Percentiles rank a stretch among this genome's conserved stretches.
These are phyloP conservation scores for Catotricha subobsoleta DNA, from an alignment of 2,888 invertebrate genomes.

Conservation along the genomic window DNA sequence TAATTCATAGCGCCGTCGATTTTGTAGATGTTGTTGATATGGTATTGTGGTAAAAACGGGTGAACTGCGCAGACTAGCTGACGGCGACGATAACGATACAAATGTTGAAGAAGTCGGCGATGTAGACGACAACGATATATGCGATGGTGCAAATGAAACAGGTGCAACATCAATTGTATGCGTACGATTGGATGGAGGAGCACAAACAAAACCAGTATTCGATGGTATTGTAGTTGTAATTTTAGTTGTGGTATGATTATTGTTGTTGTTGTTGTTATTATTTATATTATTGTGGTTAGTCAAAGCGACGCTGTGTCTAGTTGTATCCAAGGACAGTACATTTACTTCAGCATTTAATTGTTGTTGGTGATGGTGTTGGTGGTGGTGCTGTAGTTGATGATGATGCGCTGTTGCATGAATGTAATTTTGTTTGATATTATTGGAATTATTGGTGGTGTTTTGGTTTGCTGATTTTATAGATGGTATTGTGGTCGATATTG, in stretches of 20 bases:
- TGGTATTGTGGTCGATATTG: conserved; percentile 1
- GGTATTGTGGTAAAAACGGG: conserved; percentile 12
- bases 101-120: conserved; percentile 8
- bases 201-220: conserved; percentile 3
- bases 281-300: conserved; percentile 13
- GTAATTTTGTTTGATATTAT: not conserved
- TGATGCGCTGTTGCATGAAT: conserved; percentile 3
- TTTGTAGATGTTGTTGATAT: conserved; percentile 13
- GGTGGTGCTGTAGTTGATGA: conserved; percentile 1
- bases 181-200: conserved; percentile 1
- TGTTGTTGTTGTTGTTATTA: conserved; percentile 15
- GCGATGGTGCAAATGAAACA: conserved; percentile 4
- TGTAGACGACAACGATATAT: conserved; percentile 1
- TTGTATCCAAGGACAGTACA: conserved; percentile 18
- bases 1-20: conserved; percentile 4
- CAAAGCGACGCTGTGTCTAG: conserved; percentile 20
- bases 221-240: conserved; percentile 12
- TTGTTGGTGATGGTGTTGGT: conserved; percentile 11
- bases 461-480: not conserved
- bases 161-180: conserved; percentile 6
- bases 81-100: conserved; percentile 16
- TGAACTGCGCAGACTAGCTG: conserved; percentile 18
- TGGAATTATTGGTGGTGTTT: not conserved
- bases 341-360: conserved; percentile 11
- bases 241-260: conserved; percentile 12